Conservation (phyloP, 37 sponge, comb jelly and placozoan genomes). For the Oscarella lobularis region DNA sequence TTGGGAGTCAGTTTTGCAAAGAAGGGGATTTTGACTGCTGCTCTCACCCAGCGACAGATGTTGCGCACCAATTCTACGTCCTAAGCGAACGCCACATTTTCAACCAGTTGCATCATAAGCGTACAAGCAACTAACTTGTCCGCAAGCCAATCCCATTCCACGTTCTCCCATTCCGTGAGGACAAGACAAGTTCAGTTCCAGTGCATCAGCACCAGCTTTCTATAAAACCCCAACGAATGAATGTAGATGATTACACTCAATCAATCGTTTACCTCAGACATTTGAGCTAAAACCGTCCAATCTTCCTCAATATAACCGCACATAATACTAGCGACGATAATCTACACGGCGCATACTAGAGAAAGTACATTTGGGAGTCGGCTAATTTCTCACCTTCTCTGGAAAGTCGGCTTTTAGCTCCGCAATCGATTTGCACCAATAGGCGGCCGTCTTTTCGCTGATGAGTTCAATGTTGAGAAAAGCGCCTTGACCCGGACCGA, state of each 20-base stretch:
- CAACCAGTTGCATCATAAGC: background rate
- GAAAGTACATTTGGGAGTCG: background rate
- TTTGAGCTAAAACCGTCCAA: slow-evolving; percentile 62
- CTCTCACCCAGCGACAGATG: slow-evolving; percentile 87
- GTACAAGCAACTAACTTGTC: slow-evolving; percentile 38
- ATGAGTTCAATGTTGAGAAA: slow-evolving; percentile 95
- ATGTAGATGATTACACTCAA: background rate
- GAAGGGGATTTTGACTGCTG: slow-evolving; percentile 78
- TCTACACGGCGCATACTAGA: slow-evolving; percentile 16
- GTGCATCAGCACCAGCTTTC: slow-evolving; percentile 85
- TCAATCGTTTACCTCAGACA: slow-evolving; percentile 25
- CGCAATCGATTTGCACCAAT: slow-evolving; percentile 78
- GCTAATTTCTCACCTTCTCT: slow-evolving; percentile 32
- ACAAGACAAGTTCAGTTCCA: slow-evolving; percentile 92
- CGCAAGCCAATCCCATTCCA: slow-evolving; percentile 95
- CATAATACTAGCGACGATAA: slow-evolving; percentile 90
- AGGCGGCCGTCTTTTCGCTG: slow-evolving; percentile 91
- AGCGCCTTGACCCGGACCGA: slow-evolving; percentile 83
- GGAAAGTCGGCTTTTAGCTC: slow-evolving; percentile 90
- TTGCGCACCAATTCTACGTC: slow-evolving; percentile 67
- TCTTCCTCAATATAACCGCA: slow-evolving; percentile 79
- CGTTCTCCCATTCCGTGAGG: slow-evolving; percentile 96
- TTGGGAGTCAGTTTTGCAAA: slow-evolving; percentile 90
- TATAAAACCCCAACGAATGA: slow-evolving; percentile 4
- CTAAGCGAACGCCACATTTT: slow-evolving; percentile 8